phyloP scores from a whole-genome alignment of 2,797 vertebrate genomes.

The Gymnocypris eckloni region DNA sequence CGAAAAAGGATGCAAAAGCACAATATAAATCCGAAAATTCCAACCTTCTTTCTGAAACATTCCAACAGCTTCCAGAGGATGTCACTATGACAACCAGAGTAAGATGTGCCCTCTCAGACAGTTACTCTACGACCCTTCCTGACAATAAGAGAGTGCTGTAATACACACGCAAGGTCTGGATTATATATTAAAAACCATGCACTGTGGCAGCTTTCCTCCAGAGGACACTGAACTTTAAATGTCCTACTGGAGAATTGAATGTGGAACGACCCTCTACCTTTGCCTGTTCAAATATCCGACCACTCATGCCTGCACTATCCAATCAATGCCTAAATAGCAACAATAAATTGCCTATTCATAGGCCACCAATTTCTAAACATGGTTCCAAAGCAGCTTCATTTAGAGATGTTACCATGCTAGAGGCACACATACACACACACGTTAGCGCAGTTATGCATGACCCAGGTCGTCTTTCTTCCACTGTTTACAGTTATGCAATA shows the following conservation, averaged over 20 bases:
- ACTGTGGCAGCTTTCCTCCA: conserved; percentile 28
- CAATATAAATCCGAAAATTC: not conserved
- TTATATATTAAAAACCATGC: conserved; percentile 9
- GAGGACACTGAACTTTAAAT: conserved; percentile 3
- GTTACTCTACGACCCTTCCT: not conserved
- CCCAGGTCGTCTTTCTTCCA: conserved; percentile 15
- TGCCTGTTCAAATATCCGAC: not conserved
- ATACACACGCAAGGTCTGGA: conserved; percentile 26
- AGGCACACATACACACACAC: conserved; percentile 40
- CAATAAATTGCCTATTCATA: conserved; percentile 68
- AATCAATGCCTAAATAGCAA: conserved; percentile 64
- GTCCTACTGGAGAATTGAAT: conserved; percentile 10
- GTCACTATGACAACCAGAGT: conserved; percentile 37
- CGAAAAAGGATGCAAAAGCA: too few species aligned
- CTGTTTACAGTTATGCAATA: conserved; percentile 43
- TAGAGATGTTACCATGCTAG: conserved; percentile 14
- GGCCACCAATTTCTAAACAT: conserved; percentile 66
- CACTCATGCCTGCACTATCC: conserved; percentile 4
- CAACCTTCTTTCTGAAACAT: not conserved
- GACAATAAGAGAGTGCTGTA: conserved; percentile 26
- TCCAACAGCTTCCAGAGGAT: conserved; percentile 1
- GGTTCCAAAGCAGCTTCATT: conserved; percentile 43
- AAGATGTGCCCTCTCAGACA: not conserved
- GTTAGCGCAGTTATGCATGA: not conserved
- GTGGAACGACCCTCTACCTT: conserved; percentile 7